Percentiles rank a stretch among this genome's conserved stretches.
phyloP scores from a whole-genome alignment of 2,113 vertebrate species.

The Dipodomys spectabilis region DNA sequence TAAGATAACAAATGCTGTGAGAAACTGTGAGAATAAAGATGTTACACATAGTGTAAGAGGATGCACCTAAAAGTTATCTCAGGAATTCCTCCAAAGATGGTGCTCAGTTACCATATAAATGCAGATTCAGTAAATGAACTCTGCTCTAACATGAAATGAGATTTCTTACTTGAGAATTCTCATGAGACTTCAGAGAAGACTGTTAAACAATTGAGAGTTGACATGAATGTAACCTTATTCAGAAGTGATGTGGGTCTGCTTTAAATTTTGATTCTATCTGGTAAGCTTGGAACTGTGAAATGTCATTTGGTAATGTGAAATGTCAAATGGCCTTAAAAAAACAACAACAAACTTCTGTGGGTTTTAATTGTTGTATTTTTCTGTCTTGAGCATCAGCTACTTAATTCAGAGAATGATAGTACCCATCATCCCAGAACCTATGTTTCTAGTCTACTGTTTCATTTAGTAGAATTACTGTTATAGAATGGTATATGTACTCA shows the following conservation, averaged over 20 bases:
- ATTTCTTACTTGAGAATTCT: conserved; percentile 90
- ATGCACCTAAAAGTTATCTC: conserved; percentile 89
- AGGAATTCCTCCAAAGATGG: conserved; percentile 88
- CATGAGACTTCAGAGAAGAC: conserved; percentile 90
- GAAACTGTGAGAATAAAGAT: not conserved
- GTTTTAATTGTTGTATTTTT: conserved; percentile 70
- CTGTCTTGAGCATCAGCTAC: conserved; percentile 72
- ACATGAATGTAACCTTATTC: conserved; percentile 89
- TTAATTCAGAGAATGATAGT: conserved; percentile 79
- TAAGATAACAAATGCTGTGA: not conserved
- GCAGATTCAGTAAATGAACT: conserved; percentile 92
- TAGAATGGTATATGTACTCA: conserved; percentile 79
- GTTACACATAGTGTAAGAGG: conserved; percentile 59
- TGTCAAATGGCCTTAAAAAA: conserved; percentile 81
- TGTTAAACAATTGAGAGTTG: conserved; percentile 92
- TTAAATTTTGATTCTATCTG: conserved; percentile 90
- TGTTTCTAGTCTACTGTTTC: conserved; percentile 85
- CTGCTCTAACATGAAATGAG: conserved; percentile 92
- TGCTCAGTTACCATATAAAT: conserved; percentile 91
- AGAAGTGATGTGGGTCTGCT: conserved; percentile 88
- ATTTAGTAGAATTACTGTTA: conserved; percentile 83
- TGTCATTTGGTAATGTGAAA: conserved; percentile 66
- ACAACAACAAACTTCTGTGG: conserved; percentile 85
- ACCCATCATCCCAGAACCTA: conserved; percentile 74
- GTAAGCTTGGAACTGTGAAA: conserved; percentile 85